Conservation (phyloP, 2,113 vertebrate genomes). For the Engystomops pustulosus region DNA sequence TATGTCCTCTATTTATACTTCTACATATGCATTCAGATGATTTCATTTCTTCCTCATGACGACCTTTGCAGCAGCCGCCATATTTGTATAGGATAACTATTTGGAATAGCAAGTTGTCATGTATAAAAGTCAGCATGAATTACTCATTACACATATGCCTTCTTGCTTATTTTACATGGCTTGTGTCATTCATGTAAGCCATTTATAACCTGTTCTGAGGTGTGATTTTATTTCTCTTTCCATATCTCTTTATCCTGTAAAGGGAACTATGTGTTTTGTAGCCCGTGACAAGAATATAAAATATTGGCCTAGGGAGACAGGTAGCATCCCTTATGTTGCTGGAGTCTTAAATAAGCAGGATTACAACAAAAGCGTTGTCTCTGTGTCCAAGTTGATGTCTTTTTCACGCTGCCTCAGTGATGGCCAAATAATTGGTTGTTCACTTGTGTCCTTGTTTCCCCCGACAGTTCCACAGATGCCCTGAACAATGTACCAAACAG, state of each 20-base stretch:
- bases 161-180: background rate
- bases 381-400: conserved; percentile 83
- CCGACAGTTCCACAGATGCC: conserved; percentile 87
- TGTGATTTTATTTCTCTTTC: background rate
- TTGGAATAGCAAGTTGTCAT: conserved; percentile 1
- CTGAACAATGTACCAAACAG: conserved; percentile 84
- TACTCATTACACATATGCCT: background rate
- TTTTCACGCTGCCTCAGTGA: conserved; percentile 82
- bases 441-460: conserved; percentile 87
- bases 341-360: conserved; percentile 65
- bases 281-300: background rate
- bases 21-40: background rate
- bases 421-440: conserved; percentile 90
- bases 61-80: background rate
- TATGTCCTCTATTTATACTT: background rate
- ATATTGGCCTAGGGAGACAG: conserved; percentile 2
- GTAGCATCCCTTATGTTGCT: conserved; percentile 27
- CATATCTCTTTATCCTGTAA: conserved; percentile 6
- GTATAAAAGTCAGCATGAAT: conserved; percentile 12
- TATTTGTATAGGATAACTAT: background rate
- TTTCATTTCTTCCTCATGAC: background rate
- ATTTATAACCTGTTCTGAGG: background rate
- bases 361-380: conserved; percentile 77
- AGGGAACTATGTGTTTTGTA: background rate
- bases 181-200: background rate